Base-by-base conservation (phyloP, 2,113 vertebrate species). In the Abramis brama region DNA sequence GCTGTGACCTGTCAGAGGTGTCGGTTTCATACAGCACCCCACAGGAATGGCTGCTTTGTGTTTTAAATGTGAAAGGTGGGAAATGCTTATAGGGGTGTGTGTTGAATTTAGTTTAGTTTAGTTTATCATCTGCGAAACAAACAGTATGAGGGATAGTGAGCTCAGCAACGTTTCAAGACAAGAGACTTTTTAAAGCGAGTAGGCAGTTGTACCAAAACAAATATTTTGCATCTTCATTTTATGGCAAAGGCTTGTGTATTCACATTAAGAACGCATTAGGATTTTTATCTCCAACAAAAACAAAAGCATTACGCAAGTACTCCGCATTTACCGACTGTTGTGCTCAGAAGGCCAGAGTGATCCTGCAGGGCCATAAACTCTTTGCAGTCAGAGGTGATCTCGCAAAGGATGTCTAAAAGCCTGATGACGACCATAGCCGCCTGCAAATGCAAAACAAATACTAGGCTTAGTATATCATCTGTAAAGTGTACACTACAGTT, bases 331-430 rank as follows among this genome's bases (percentile, higher is more conserved):
- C 98, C 96, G 50, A 98, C 83, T 45, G 94, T 95, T 25, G 94
- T 91, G 71, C 94, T 92, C 30, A 99, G 93, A 86, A 99, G 92
- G 84, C 94, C 95, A 21, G 97, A 93, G 68, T 94, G 95, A 30
- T 95, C 90, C 86, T 99, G 98, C 0, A 99, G 93, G 71, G 93
- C 94, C 90, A 94, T 92, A 9, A 98, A 95, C 84, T 96, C 93
- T 21, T 90, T 87, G 0, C 84, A 92, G 85, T 93, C 95, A 0
- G 97, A 96, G 2, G 96, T 97, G 95, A 98, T 96, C 90, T 98
- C 97, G 91, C 98, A 99, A 57, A 99, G 95, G 71, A 97, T 93
- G 0, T 99, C 97, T 3, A 99, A 94, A 4, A 99, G 95, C 80
- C 95, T 93, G 52, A 97, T 91, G 5, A 95, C 94, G 27, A 96